These are phyloP conservation scores for Mustela lutreola DNA, from an alignment of 2,113 vertebrate species.

Conservation along the genomic window DNA sequence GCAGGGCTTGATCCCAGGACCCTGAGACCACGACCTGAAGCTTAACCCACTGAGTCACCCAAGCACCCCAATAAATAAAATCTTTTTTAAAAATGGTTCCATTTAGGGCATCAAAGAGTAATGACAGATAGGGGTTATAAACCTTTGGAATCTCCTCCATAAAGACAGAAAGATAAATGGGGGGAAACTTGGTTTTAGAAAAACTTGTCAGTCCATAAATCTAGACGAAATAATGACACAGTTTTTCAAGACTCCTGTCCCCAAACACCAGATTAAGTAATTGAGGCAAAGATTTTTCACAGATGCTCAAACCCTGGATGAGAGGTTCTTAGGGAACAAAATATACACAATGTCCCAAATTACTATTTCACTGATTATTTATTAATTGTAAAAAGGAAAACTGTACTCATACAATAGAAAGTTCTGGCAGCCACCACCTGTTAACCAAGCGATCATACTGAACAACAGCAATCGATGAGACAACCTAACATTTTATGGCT, in stretches of 20 bases:
- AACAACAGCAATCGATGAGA: not conserved
- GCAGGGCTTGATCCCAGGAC: too few species aligned
- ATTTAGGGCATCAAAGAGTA: not conserved
- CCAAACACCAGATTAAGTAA: not conserved
- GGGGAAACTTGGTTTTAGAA: not conserved
- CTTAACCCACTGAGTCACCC: too few species aligned
- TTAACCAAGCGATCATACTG: not conserved
- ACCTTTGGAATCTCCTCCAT: slow-evolving; percentile 13
- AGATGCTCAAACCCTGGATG: not conserved
- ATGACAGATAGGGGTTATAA: not conserved
- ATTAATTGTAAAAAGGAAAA: not conserved
- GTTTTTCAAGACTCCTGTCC: not conserved
- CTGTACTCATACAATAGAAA: not conserved
- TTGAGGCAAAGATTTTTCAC: not conserved
- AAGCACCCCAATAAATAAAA: not conserved
- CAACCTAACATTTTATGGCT: not conserved
- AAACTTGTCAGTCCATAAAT: not conserved
- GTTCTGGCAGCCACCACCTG: not conserved
- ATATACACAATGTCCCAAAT: not conserved
- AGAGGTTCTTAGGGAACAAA: not conserved
- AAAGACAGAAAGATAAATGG: not conserved
- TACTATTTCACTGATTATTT: not conserved
- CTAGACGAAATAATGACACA: not conserved
- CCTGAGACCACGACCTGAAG: too few species aligned
- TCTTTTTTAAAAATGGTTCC: not conserved